Evolutionary conservation across 1,140 invertebrate genomes (phyloP).

Genomic region (Platorchestia sp.): DNA sequence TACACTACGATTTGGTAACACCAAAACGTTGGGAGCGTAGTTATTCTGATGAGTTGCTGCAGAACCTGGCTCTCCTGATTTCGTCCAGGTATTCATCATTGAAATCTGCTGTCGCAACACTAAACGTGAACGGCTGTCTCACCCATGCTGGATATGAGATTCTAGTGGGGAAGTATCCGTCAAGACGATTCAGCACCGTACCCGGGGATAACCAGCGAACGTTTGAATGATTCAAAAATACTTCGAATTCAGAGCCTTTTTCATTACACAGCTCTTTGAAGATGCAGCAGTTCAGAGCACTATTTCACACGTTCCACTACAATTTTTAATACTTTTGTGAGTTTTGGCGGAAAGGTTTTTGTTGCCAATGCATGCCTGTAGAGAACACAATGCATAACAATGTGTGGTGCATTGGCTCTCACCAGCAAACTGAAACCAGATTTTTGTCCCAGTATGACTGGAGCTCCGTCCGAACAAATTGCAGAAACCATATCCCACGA

Average conservation of each 20-base stretch:
- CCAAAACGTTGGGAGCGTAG: no score
- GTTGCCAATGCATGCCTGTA: conserved; percentile 56
- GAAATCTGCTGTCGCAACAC: no score
- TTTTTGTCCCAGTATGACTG: conserved; percentile 58
- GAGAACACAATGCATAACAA: conserved; percentile 56
- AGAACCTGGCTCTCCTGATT: no score
- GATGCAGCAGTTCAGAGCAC: conserved; percentile 52
- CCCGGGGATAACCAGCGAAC: no score
- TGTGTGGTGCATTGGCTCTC: conserved; percentile 57
- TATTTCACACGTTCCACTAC: conserved; percentile 58
- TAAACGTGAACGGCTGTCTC: no score
- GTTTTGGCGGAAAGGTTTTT: conserved; percentile 52
- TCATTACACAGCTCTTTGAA: conserved; percentile 60
- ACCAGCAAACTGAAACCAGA: conserved; percentile 61
- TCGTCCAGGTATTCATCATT: no score
- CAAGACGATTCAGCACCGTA: no score
- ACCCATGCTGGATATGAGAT: no score
- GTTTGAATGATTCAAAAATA: no score
- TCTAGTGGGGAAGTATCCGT: no score
- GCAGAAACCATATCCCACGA: conserved; percentile 61
- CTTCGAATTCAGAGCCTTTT: conserved; percentile 62
- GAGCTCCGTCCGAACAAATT: conserved; percentile 60
- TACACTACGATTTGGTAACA: no score
- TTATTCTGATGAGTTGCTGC: no score
- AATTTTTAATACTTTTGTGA: conserved; percentile 57